Evolutionary conservation across 2,888 invertebrate genomes (phyloP).

Genomic region (Apamea epomidion): DNA sequence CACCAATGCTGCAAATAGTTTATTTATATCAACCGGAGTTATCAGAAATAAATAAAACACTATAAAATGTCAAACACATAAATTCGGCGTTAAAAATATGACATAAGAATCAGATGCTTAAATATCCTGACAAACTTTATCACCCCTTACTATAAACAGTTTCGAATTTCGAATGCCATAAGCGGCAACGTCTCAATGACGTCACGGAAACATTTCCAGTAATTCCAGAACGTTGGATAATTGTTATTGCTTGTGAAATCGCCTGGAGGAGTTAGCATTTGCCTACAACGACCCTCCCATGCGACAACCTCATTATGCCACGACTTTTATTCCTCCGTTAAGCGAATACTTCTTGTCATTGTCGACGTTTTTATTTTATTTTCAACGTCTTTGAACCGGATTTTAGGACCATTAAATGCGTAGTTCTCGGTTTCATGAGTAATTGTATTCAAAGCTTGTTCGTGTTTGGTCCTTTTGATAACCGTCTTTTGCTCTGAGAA

Average conservation of each 20-base stretch:
- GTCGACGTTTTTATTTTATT: constrained; percentile 44
- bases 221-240: constrained; percentile 72
- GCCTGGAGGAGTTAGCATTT: constrained; percentile 66
- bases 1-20: background rate
- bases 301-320: constrained; percentile 68
- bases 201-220: constrained; percentile 70
- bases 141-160: constrained; percentile 33
- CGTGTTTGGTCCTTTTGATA: constrained; percentile 7
- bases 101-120: background rate
- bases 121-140: background rate
- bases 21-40: background rate
- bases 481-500: background rate
- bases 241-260: constrained; percentile 75
- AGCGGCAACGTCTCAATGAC: constrained; percentile 60
- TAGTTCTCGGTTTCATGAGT: constrained; percentile 16
- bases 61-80: background rate
- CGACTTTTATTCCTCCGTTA: constrained; percentile 56
- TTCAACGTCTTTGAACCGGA: constrained; percentile 28
- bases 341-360: constrained; percentile 54
- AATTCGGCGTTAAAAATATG: background rate
- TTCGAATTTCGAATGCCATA: constrained; percentile 28
- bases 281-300: constrained; percentile 61
- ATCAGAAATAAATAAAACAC: background rate
- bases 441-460: constrained; percentile 5
- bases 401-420: constrained; percentile 28